Percentiles rank a stretch among this genome's conserved stretches.
phyloP scores from a whole-genome alignment of 2,797 vertebrate species.

The Eleutherodactylus coqui region DNA sequence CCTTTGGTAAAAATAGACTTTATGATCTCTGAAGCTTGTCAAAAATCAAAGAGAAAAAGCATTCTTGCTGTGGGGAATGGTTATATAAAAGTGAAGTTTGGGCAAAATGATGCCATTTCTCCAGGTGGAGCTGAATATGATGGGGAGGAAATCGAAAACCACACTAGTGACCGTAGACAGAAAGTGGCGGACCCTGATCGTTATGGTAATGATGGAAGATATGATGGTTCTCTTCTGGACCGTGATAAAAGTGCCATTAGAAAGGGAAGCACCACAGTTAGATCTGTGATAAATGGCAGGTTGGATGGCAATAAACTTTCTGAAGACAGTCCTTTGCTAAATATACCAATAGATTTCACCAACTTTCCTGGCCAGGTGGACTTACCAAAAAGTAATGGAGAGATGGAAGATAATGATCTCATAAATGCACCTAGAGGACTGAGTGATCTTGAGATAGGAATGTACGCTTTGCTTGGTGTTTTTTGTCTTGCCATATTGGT shows the following conservation, averaged over 20 bases:
- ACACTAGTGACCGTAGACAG: constrained; percentile 80
- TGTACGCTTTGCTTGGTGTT: constrained; percentile 96
- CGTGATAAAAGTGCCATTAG: constrained; percentile 78
- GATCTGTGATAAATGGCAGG: constrained; percentile 73
- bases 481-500: constrained; percentile 97
- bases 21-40: constrained; percentile 89
- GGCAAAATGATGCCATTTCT: constrained; percentile 76
- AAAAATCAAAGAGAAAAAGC: constrained; percentile 92
- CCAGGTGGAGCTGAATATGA: constrained; percentile 73
- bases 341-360: constrained; percentile 86
- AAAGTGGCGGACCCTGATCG: constrained; percentile 78
- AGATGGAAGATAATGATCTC: constrained; percentile 79
- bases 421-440: constrained; percentile 83
- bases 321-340: constrained; percentile 78
- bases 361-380: constrained; percentile 91
- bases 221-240: constrained; percentile 80
- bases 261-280: constrained; percentile 82
- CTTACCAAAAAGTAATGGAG: constrained; percentile 77
- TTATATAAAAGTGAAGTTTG: constrained; percentile 86
- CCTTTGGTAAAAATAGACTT: constrained; percentile 88
- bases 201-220: constrained; percentile 77
- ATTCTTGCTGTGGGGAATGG: constrained; percentile 85
- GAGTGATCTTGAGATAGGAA: constrained; percentile 94
- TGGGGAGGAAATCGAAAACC: constrained; percentile 82
- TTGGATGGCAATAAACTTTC: constrained; percentile 79